These are phyloP conservation scores for Brachypterus glaber DNA, from an alignment of 2,888 invertebrate genomes.

Conservation along the genomic window DNA sequence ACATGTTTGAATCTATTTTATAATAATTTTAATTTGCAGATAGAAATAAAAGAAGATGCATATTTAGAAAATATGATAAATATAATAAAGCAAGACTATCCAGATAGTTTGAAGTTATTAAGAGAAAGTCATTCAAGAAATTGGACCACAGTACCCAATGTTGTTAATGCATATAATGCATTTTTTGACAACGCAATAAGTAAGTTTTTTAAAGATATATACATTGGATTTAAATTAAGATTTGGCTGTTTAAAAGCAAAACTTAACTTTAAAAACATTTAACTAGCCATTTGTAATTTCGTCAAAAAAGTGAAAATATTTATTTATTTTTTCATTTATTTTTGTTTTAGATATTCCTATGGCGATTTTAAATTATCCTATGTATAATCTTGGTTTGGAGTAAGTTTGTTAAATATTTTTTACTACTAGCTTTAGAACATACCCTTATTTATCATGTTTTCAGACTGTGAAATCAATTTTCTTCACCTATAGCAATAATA, in stretches of 20 bases:
- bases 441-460: too few relatives aligned
- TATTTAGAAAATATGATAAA: slow-evolving; percentile 64
- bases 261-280: too few relatives aligned
- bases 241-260: too few relatives aligned
- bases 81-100: slow-evolving; percentile 49
- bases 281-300: too few relatives aligned
- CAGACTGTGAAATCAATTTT: too few relatives aligned
- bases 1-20: neutral
- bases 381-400: slow-evolving; percentile 77
- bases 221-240: slow-evolving; percentile 3
- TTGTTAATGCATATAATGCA: slow-evolving; percentile 73
- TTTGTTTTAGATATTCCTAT: slow-evolving; percentile 62
- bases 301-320: too few relatives aligned
- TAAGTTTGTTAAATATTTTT: slow-evolving; percentile 42
- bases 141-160: slow-evolving; percentile 69
- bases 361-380: slow-evolving; percentile 75
- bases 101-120: slow-evolving; percentile 46
- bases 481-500: too few relatives aligned
- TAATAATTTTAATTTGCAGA: slow-evolving; percentile 32
- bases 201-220: slow-evolving; percentile 42
- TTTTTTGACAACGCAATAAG: slow-evolving; percentile 74
- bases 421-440: too few relatives aligned
- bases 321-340: neutral
- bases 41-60: slow-evolving; percentile 46
- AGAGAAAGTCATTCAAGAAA: slow-evolving; percentile 48